These are phyloP conservation scores for Rachycentron canadum DNA, from an alignment of 2,797 vertebrate species.

Conservation along the genomic window DNA sequence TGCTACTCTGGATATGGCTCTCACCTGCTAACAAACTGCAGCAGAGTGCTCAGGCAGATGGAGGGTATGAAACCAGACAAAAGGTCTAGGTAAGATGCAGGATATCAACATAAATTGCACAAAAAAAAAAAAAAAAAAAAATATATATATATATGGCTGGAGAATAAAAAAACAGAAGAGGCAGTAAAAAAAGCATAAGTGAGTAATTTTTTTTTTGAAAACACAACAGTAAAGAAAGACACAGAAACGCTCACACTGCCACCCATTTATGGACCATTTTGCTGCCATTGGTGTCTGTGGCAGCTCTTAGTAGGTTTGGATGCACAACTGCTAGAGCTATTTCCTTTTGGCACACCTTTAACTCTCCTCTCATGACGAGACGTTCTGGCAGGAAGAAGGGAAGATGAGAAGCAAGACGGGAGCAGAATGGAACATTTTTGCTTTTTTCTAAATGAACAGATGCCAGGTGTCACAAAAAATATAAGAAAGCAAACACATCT, in stretches of 20 bases:
- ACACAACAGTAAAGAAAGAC: not conserved
- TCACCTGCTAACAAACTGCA: too few species aligned
- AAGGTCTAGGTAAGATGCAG: not conserved
- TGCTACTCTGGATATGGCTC: not conserved
- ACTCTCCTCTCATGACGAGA: constrained; percentile 65
- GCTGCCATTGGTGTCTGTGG: constrained; percentile 14
- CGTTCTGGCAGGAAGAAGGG: constrained; percentile 51
- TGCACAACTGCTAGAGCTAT: constrained; percentile 58
- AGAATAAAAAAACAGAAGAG: not conserved
- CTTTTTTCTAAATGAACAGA: constrained; percentile 36
- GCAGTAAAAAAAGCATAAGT: not conserved
- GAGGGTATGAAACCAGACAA: not conserved
- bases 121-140: too few species aligned
- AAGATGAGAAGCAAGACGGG: constrained; percentile 54
- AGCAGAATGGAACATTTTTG: constrained; percentile 56
- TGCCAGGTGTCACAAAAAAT: constrained; percentile 48
- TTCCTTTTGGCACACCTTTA: constrained; percentile 71
- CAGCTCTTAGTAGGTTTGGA: constrained; percentile 59
- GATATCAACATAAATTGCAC: too few species aligned
- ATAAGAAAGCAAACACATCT: constrained; percentile 27
- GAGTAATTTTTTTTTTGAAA: not conserved
- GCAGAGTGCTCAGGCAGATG: not conserved
- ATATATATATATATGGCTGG: too few species aligned
- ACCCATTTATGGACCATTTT: constrained; percentile 12
- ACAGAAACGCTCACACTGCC: not conserved